A percentile compares a stretch with the other conserved stretches of the same genome.
These are phyloP conservation scores for Drosophila mayaguana DNA, from an alignment of 2,888 invertebrate genomes.

Conservation along the genomic window DNA sequence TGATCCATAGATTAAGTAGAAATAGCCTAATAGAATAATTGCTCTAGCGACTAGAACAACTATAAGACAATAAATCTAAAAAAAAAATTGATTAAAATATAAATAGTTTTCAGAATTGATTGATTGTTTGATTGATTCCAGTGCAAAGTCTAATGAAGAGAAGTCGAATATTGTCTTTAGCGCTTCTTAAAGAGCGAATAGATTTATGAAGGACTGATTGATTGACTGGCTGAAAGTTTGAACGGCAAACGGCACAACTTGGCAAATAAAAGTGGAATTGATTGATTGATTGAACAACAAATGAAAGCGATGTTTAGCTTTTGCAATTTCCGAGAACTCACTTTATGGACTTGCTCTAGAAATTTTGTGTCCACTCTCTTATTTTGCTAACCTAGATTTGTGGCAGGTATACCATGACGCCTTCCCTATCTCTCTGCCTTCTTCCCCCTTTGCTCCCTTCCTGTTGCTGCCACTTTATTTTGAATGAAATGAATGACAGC, in stretches of 20 bases:
- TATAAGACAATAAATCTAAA: too few relatives aligned
- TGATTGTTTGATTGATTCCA: background rate
- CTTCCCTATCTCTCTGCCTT: background rate
- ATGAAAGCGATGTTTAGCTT: background rate
- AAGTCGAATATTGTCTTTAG: too few relatives aligned
- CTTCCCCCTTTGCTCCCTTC: background rate
- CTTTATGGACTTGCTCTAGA: background rate
- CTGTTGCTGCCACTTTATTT: background rate
- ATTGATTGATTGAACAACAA: background rate
- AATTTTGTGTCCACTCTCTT: background rate
- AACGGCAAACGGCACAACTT: background rate
- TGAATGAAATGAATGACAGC: constrained; percentile 10
- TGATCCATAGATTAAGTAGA: too few relatives aligned
- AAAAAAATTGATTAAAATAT: too few relatives aligned
- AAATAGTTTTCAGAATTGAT: too few relatives aligned
- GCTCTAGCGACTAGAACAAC: too few relatives aligned
- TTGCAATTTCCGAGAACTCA: background rate
- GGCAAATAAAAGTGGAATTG: background rate
- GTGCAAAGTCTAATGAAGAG: too few relatives aligned
- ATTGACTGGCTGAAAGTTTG: background rate
- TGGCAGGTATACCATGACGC: background rate
- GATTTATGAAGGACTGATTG: background rate
- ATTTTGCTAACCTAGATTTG: background rate
- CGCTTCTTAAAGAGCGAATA: too few relatives aligned
- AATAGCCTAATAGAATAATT: too few relatives aligned